A percentile compares a stretch with the other conserved stretches of the same genome.
phyloP scores from a whole-genome alignment of 1,140 invertebrate genomes.

The Scaptomyza montana region DNA sequence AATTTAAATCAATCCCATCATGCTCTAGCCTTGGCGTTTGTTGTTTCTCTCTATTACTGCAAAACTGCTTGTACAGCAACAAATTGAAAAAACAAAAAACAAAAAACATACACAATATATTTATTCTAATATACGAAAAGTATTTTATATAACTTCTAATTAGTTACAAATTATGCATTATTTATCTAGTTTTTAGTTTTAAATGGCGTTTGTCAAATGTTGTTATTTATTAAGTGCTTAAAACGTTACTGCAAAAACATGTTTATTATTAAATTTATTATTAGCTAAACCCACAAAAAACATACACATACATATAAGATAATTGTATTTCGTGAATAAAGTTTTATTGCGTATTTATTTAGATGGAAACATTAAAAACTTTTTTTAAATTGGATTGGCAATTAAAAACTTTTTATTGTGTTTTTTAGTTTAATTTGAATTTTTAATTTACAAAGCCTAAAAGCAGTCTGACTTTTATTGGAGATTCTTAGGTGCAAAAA shows the following conservation, averaged over 20 bases:
- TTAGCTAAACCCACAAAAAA: slow-evolving; percentile 20
- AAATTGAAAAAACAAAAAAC: neutral
- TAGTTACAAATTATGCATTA: slow-evolving; percentile 30
- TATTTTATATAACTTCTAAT: slow-evolving; percentile 50
- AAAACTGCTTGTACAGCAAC: slow-evolving; percentile 29
- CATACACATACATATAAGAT: slow-evolving; percentile 35
- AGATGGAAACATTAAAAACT: slow-evolving; percentile 20
- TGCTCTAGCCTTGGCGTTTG: slow-evolving; percentile 12
- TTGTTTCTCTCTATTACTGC: slow-evolving; percentile 11
- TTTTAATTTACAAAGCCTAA: neutral
- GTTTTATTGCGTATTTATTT: slow-evolving; percentile 51
- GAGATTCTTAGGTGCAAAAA: neutral
- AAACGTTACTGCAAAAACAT: slow-evolving; percentile 38
- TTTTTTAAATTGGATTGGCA: no score
- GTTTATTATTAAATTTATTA: slow-evolving; percentile 41
- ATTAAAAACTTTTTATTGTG: neutral
- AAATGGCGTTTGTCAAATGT: slow-evolving; percentile 41
- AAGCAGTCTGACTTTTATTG: slow-evolving; percentile 35
- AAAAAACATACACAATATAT: slow-evolving; percentile 1
- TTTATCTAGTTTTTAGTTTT: slow-evolving; percentile 36
- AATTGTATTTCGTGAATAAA: slow-evolving; percentile 64
- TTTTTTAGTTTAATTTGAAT: neutral
- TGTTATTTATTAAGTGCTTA: slow-evolving; percentile 58
- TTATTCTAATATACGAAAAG: slow-evolving; percentile 36
- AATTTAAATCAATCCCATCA: neutral